A percentile compares a stretch with the other conserved stretches of the same genome.
phyloP scores from a whole-genome alignment of 2,888 invertebrate genomes.

The Leptinotarsa rubiginosa region DNA sequence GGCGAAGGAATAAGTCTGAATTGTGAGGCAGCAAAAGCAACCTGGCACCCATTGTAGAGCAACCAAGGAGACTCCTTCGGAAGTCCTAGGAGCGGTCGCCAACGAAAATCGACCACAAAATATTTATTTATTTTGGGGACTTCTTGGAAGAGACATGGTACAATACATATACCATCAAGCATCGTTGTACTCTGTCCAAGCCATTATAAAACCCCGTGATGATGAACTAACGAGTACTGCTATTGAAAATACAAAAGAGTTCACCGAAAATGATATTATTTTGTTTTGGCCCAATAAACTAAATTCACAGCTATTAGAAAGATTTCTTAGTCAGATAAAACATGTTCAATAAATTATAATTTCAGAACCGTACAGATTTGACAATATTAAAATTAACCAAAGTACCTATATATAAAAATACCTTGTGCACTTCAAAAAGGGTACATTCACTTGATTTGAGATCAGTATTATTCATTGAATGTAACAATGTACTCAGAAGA shows the following conservation, averaged over 20 bases:
- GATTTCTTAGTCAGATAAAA: slow-evolving; percentile 13
- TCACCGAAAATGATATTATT: slow-evolving; percentile 8
- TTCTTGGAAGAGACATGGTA: no score
- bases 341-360: slow-evolving; percentile 5
- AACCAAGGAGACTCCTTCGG: no score
- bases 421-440: slow-evolving; percentile 24
- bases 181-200: slow-evolving; percentile 12
- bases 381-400: slow-evolving; percentile 15
- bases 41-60: no score
- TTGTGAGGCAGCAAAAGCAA: no score
- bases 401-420: slow-evolving; percentile 43
- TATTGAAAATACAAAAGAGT: slow-evolving; percentile 13
- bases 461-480: slow-evolving; percentile 16
- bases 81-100: no score
- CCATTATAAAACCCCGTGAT: slow-evolving; percentile 19
- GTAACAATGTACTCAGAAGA: slow-evolving; percentile 13
- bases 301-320: slow-evolving; percentile 14
- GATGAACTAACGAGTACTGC: slow-evolving; percentile 11
- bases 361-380: slow-evolving; percentile 16
- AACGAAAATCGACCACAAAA: no score
- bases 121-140: slow-evolving; percentile 6
- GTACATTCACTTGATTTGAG: slow-evolving; percentile 4
- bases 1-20: no score
- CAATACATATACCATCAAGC: slow-evolving; percentile 9
- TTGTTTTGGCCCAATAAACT: slow-evolving; percentile 12